Evolutionary conservation across 2,888 invertebrate species (phyloP), one percentile per base, ranked within the genome.

Genomic region (Chesias legatella): DNA sequence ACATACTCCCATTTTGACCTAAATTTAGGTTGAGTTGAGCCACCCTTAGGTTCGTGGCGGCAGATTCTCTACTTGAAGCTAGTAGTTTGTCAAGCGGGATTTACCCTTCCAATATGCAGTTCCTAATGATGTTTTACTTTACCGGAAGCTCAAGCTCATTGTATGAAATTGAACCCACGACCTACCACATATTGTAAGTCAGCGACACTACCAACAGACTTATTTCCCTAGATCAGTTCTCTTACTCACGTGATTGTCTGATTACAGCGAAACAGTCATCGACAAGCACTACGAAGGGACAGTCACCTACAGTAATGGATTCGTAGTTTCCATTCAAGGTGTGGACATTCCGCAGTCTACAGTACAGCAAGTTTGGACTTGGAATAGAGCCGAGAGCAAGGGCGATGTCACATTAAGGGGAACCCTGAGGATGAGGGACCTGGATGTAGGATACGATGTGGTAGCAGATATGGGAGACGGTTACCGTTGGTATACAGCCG

Each of bases 401-500:
- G 68, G 73, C 0, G 53, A 39, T 0, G 73, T 73, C 0, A 43
- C 63, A 1, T 44, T 76, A 0, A 56, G 48, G 25, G 77, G 67
- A 0, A 67, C 65, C 1, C 10, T 82, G 36, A 61, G 73, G 21
- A 48, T 84, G 48, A 65, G 56, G 9, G 57, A 73, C 9, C 58
- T 80, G 1, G 60, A 63, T 0, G 23, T 80, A 0, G 83, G 83
- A 0, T 81, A 67, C 35, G 79, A 82, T 9, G 75, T 80, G 0
- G 34, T 48, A 0, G 72, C 67, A 0, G 49, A 57, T 0, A 9
- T 77, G 10, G 39, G 51, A 3, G 60, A 52, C 0, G 59, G 56
- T 0, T 22, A 17, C 0, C 60, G 57, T 10, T 57, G 48, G 3
- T 75, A 73, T 17, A 77, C 80, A 0, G 62, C 60, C 0, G 28